Evolutionary conservation across 2,113 vertebrate genomes (phyloP), one percentile per base, ranked within the genome.

Genomic region (Aptenodytes patagonicus): DNA sequence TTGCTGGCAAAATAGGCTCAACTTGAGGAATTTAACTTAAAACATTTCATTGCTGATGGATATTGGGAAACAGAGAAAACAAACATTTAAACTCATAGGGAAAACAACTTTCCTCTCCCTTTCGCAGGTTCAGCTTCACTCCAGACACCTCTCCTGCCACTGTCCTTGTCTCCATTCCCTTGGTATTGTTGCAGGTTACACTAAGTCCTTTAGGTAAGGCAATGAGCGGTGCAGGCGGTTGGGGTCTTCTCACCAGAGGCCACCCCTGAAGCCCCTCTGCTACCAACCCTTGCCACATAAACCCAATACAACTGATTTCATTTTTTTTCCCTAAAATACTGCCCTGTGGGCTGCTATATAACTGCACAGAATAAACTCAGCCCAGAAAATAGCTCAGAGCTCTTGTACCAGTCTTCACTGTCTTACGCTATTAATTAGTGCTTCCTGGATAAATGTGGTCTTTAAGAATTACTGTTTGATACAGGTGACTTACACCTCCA

Each of bases 201-300:
- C 5, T 25, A 40, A 47, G 19, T 18, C 68, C 11, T 9, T 55
- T 75, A 16, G 7, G 18, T 38, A 46, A 72, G 28, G 34, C 24
- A 86, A 66, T 0, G 1, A 36, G 5, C 0, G 0, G 7, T 32
- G 10, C 17, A 61, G 15, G 21, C 3, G 3, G 14, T 25, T 64
- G 18, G 7, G 13, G 4, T 66, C 52, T 66, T 68, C 11, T 64
- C 36, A 73, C 19, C 29, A 66, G 28, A 40, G 16, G 19, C 16
- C 29, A 46, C 7, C 4, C 10, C 10, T 65, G 32, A 57, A 58
- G 12, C 7, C 1, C 2, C 8, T 9, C 42, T 46, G 4, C 10
- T 68, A 61, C 31, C 17, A 42, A 26, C 17, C 7, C 32, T 66
- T 52, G 15, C 13, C 44, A 38, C 28, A 51, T 52, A 40, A 47